Conservation (phyloP, 2,797 vertebrate genomes). For the Prionace glauca region DNA sequence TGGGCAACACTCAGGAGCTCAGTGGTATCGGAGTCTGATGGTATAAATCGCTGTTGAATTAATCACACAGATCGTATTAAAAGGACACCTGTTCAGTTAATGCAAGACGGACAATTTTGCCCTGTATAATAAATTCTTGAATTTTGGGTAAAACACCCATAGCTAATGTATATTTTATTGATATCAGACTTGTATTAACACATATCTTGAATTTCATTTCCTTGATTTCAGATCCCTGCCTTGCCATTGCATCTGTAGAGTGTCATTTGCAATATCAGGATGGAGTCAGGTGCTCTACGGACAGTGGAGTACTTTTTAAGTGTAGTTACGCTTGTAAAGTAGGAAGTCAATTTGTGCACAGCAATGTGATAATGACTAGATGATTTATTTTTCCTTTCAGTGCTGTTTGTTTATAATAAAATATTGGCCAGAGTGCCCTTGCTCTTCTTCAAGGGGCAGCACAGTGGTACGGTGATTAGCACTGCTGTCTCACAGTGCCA, state of each 20-base stretch:
- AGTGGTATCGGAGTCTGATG: background rate
- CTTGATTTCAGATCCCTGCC: background rate
- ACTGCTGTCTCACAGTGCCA: too few relatives aligned
- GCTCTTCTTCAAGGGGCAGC: too few relatives aligned
- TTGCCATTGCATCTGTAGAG: background rate
- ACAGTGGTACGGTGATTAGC: too few relatives aligned
- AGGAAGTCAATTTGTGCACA: background rate
- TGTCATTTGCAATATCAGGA: background rate
- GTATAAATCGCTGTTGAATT: background rate
- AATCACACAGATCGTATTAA: background rate
- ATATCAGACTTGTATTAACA: background rate
- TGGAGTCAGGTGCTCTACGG: background rate
- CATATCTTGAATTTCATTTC: background rate
- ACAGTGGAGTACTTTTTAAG: background rate
- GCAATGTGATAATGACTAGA: background rate
- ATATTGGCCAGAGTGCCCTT: too few relatives aligned
- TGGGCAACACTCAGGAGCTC: background rate
- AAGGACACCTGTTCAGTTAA: background rate
- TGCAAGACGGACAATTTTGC: background rate
- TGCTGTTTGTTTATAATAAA: too few relatives aligned
- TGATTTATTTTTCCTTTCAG: background rate
- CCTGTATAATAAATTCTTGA: background rate
- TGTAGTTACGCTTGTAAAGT: too few relatives aligned
- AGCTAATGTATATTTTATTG: background rate
- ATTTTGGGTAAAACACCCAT: background rate